phyloP scores from a whole-genome alignment of 2,888 invertebrate species.

The Andrena marginata region DNA sequence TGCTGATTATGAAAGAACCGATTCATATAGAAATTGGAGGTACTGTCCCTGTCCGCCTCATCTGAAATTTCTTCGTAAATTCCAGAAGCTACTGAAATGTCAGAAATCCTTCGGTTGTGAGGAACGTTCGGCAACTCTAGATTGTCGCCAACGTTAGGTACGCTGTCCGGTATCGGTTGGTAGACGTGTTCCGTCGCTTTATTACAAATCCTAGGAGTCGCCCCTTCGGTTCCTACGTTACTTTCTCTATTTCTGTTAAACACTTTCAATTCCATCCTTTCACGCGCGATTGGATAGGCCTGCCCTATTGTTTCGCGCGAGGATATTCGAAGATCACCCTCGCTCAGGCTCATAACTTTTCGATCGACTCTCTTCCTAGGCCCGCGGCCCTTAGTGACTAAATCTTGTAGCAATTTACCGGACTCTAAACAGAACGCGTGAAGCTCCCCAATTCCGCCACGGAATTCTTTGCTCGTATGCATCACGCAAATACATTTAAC shows the following conservation, averaged over 20 bases:
- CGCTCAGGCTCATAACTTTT: conserved; percentile 85
- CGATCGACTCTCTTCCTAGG: conserved; percentile 74
- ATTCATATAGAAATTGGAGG: conserved; percentile 79
- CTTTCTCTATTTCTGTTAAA: conserved; percentile 51
- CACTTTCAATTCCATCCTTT: neutral
- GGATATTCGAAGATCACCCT: conserved; percentile 84
- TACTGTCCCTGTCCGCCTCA: conserved; percentile 53
- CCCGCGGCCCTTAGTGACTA: conserved; percentile 85
- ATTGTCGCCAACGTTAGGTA: conserved; percentile 67
- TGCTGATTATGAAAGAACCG: conserved; percentile 78
- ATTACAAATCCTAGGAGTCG: conserved; percentile 29
- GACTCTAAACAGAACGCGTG: conserved; percentile 86
- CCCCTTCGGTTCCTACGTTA: conserved; percentile 60
- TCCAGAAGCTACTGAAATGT: conserved; percentile 88
- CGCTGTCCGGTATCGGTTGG: conserved; percentile 75
- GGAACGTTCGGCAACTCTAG: conserved; percentile 72
- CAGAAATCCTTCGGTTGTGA: conserved; percentile 86
- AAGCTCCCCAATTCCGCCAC: conserved; percentile 86
- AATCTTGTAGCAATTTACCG: conserved; percentile 84
- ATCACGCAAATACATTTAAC: conserved; percentile 88
- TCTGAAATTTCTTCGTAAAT: conserved; percentile 90
- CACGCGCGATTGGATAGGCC: conserved; percentile 50
- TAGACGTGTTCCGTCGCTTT: conserved; percentile 79
- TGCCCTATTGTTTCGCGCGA: conserved; percentile 56
- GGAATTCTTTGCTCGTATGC: conserved; percentile 87